phyloP scores from a whole-genome alignment of 2,797 vertebrate genomes.

The Betta splendens region DNA sequence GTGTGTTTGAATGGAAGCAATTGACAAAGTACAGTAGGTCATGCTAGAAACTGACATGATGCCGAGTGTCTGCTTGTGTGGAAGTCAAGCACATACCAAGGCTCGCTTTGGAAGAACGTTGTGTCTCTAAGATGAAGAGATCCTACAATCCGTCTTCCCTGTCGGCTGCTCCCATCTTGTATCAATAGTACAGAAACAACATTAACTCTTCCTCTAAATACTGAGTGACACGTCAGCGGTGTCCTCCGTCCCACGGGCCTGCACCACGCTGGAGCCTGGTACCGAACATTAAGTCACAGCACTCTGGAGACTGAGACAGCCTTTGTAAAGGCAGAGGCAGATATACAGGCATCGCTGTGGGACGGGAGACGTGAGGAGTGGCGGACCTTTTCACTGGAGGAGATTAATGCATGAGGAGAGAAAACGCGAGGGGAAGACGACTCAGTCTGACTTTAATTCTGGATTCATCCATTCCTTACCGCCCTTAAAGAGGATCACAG shows the following conservation, averaged over 20 bases:
- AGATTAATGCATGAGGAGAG: constrained; percentile 73
- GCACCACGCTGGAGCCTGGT: constrained; percentile 68
- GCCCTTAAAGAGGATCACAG: constrained; percentile 63
- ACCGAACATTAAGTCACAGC: constrained; percentile 68
- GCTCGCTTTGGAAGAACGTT: no score
- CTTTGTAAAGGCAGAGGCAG: constrained; percentile 64
- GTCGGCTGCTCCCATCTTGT: constrained; percentile 35
- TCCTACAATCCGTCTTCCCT: constrained; percentile 44
- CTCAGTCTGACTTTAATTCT: constrained; percentile 69
- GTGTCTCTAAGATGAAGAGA: constrained; percentile 12
- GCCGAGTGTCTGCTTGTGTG: no score
- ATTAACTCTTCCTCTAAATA: constrained; percentile 59
- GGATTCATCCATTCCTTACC: constrained; percentile 54
- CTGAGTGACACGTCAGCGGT: constrained; percentile 29
- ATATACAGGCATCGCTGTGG: constrained; percentile 71
- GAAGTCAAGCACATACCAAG: no score
- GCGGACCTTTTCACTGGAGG: constrained; percentile 75
- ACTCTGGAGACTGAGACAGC: constrained; percentile 57
- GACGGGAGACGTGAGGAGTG: constrained; percentile 60
- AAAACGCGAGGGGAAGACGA: constrained; percentile 59
- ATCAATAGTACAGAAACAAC: constrained; percentile 44
- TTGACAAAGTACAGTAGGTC: background rate
- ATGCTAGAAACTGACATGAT: background rate
- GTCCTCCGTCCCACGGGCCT: constrained; percentile 32
- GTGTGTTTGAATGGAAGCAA: constrained; percentile 12